phyloP scores from a whole-genome alignment of 2,113 vertebrate species.

The Ceyx cyanopectus region DNA sequence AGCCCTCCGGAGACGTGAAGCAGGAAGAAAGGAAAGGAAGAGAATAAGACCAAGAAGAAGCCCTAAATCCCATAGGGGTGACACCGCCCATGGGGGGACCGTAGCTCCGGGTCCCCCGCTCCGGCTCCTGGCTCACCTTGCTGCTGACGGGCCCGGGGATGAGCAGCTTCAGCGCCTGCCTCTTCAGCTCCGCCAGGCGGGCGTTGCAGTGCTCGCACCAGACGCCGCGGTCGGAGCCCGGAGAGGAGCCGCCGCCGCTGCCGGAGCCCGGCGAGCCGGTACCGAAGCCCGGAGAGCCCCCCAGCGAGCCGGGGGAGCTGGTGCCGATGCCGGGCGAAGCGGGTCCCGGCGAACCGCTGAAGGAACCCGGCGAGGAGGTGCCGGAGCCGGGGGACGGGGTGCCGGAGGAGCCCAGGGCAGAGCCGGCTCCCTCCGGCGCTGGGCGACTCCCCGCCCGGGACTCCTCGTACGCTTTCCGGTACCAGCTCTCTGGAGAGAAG shows the following conservation, averaged over 20 bases:
- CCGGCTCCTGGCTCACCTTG: constrained; percentile 82
- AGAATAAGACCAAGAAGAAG: not conserved
- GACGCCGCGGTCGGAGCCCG: constrained; percentile 91
- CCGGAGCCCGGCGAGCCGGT: constrained; percentile 96
- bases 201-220: constrained; percentile 97
- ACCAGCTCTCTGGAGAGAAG: constrained; percentile 95
- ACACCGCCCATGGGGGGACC: not conserved
- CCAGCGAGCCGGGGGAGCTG: constrained; percentile 91
- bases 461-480: constrained; percentile 92
- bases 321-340: constrained; percentile 92
- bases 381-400: constrained; percentile 93
- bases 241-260: constrained; percentile 94
- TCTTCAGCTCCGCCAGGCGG: constrained; percentile 93
- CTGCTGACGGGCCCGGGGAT: constrained; percentile 90
- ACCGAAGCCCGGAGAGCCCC: constrained; percentile 94
- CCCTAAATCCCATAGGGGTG: no score
- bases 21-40: not conserved
- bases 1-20: not conserved
- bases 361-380: constrained; percentile 94
- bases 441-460: constrained; percentile 85
- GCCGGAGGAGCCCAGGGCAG: constrained; percentile 92
- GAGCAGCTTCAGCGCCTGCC: constrained; percentile 92
- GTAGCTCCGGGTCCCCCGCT: not conserved
- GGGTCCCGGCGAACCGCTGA: constrained; percentile 90
- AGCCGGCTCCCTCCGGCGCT: constrained; percentile 92